Percentiles rank a stretch among this genome's conserved stretches.
Conservation (phyloP, 2,797 vertebrate genomes). For the Acanthurus lineatus region DNA sequence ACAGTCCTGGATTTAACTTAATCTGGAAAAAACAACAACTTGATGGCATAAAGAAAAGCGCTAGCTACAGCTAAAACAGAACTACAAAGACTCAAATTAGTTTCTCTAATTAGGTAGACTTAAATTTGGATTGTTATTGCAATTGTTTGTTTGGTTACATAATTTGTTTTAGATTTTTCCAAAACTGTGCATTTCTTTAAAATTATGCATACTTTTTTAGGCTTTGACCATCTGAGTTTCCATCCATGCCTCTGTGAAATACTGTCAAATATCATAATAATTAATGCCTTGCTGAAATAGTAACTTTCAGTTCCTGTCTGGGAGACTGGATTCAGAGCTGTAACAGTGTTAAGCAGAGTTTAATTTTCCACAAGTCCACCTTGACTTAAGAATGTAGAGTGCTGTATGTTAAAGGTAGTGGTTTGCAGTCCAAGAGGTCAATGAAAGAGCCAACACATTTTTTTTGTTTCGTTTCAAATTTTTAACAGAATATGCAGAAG, state of each 20-base stretch:
- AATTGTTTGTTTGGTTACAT: too few species aligned
- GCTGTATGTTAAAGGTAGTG: slow-evolving; percentile 48
- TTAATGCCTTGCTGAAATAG: too few species aligned
- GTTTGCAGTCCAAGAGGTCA: slow-evolving; percentile 49
- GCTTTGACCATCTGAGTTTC: background rate
- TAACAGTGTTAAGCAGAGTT: slow-evolving; percentile 27
- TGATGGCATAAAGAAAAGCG: background rate
- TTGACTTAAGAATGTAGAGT: slow-evolving; percentile 64
- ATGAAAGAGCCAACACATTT: slow-evolving; percentile 53
- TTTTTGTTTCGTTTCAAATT: slow-evolving; percentile 43
- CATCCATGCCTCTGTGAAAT: background rate
- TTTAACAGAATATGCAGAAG: slow-evolving; percentile 84
- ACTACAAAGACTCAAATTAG: background rate
- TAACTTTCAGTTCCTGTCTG: background rate
- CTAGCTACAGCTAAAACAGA: background rate
- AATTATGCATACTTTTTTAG: background rate
- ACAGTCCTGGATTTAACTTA: background rate
- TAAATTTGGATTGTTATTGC: too few species aligned
- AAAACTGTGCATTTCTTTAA: too few species aligned
- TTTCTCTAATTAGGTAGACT: background rate
- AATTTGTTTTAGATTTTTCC: too few species aligned
- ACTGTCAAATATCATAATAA: background rate
- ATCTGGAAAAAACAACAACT: background rate
- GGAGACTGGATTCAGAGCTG: slow-evolving; percentile 40
- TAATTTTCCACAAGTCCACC: slow-evolving; percentile 40